Base-by-base conservation (phyloP, 2,797 vertebrate genomes). In the Typhlichthys eigenmanni region DNA sequence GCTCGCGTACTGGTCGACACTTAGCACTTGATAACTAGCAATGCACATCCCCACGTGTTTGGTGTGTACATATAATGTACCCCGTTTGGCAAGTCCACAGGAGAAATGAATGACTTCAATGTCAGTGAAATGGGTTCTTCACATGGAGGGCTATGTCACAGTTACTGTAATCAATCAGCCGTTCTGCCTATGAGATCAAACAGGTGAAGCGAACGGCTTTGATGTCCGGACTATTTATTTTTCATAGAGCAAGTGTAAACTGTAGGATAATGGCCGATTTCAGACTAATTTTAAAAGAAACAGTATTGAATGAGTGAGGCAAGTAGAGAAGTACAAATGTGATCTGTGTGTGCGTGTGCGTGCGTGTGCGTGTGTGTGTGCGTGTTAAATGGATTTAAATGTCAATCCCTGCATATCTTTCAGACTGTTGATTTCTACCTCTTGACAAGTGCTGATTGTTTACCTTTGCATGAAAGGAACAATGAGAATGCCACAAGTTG, bases 361-460 rank as follows among this genome's bases (percentile, higher is more conserved):
- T 13, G 65, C 58, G 55, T 24, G 47, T 2, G 54, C 19, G 13
- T 14, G 55, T 45, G 54, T 17, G 54, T 19, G 60, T 47, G 52
- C 34, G 62, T 14, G 59, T 24, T 68, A 53, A 32, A 11, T 55
- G 17, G 58, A 59, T 60, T 14, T 66, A 17, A 61, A 63, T 60
- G 56, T 72, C 56, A 64, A 60, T 71, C 43, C 65, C 66, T 60
- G 51, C 63, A 51, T 70, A 79, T 69, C 47, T 71, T 80, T 82
- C 61, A 71, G 63, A 81, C 78, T 71, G 34, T 78, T 83, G 29
- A 86, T 85, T 89, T 92, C 92, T 93, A 92, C 92, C 92, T 93
- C 91, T 85, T 85, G 81, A 88, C 76, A 76, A 87, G 84, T 88
- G 83, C 89, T 88, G 85, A 84, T 89, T 83, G 83, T 90, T 89